phyloP scores from a whole-genome alignment of 2,888 invertebrate genomes.

The Drosophila nigricruria region DNA sequence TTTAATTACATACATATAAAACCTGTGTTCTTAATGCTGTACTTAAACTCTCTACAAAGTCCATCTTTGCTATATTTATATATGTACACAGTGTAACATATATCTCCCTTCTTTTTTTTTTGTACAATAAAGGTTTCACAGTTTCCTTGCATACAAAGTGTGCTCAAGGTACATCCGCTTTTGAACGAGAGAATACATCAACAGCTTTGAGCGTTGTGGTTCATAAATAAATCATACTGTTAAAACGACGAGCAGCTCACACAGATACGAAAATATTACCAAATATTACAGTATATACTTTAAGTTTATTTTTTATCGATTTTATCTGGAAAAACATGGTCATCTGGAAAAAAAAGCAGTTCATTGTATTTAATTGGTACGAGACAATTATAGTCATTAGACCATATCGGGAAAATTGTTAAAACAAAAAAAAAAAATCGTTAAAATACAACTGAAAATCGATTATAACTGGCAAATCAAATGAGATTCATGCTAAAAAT shows the following conservation, averaged over 20 bases:
- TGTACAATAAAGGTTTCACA: neutral
- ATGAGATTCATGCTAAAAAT: neutral
- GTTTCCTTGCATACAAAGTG: neutral
- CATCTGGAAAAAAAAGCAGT: neutral
- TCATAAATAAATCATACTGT: slow-evolving; percentile 2
- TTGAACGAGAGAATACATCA: neutral
- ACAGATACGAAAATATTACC: neutral
- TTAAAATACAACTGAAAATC: neutral
- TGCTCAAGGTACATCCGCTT: neutral
- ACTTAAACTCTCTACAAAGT: too few species aligned
- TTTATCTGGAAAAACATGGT: neutral
- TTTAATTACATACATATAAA: too few species aligned
- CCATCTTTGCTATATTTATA: neutral
- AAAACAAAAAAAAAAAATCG: neutral
- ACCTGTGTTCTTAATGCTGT: too few species aligned
- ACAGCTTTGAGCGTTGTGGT: neutral
- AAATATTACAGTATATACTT: neutral
- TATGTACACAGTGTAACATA: neutral
- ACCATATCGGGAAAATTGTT: neutral
- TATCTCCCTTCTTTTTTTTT: neutral
- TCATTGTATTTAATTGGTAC: neutral
- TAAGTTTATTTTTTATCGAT: neutral
- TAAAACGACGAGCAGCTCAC: neutral
- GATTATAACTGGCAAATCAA: neutral
- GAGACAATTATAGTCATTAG: neutral